Percentiles rank a stretch among this genome's conserved stretches.
These are phyloP conservation scores for Malacosoma neustria DNA, from an alignment of 2,888 invertebrate genomes.

Conservation along the genomic window DNA sequence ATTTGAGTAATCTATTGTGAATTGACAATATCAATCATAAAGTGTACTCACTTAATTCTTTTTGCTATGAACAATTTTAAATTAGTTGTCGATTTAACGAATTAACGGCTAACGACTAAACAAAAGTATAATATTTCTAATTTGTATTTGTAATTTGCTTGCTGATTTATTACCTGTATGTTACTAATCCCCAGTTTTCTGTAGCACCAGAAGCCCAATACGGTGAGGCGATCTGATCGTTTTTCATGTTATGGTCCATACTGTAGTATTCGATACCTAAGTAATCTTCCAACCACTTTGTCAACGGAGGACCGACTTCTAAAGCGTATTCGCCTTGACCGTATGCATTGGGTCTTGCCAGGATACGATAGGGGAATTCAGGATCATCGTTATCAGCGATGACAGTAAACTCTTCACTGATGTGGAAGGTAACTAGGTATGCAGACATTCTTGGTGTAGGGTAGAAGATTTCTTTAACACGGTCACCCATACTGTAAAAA, in stretches of 20 bases:
- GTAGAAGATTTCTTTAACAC: slow-evolving; percentile 56
- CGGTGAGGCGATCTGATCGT: slow-evolving; percentile 61
- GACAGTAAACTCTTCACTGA: slow-evolving; percentile 52
- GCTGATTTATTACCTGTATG: slow-evolving; percentile 67
- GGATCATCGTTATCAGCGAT: slow-evolving; percentile 46
- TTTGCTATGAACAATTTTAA: no score
- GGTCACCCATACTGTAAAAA: slow-evolving; percentile 36
- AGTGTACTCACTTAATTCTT: no score
- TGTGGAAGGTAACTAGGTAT: slow-evolving; percentile 85
- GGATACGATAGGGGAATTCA: slow-evolving; percentile 43
- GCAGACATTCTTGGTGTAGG: slow-evolving; percentile 85
- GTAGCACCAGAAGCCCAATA: slow-evolving; percentile 68
- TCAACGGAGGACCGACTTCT: slow-evolving; percentile 52
- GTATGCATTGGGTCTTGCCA: slow-evolving; percentile 48
- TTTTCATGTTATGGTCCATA: slow-evolving; percentile 51
- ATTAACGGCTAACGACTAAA: no score
- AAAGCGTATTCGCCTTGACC: slow-evolving; percentile 60
- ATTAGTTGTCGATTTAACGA: no score
- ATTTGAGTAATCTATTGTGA: no score
- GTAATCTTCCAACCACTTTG: slow-evolving; percentile 51
- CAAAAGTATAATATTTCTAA: no score
- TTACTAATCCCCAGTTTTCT: slow-evolving; percentile 65
- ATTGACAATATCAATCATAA: no score
- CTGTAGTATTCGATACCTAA: slow-evolving; percentile 49
- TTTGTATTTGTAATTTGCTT: no score